These are phyloP conservation scores for Drosophila mimica DNA, from an alignment of 2,888 invertebrate species.

Conservation along the genomic window DNA sequence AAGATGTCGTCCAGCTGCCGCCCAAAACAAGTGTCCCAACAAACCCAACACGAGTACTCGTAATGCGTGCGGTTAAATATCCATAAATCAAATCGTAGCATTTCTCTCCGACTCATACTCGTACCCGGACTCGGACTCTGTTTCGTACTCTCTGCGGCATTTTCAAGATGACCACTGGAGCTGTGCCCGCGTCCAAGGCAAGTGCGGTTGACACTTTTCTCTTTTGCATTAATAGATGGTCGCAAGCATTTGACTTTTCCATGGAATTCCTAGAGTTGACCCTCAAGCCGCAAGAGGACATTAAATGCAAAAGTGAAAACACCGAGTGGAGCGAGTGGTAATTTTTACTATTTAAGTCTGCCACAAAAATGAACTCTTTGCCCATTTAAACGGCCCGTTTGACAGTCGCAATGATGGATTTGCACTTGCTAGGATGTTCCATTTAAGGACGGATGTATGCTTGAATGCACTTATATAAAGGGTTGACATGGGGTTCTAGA, in stretches of 20 bases:
- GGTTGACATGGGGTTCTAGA: not conserved
- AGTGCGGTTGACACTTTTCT: slow-evolving; percentile 82
- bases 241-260: slow-evolving; percentile 54
- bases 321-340: slow-evolving; percentile 22
- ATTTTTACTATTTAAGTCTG: slow-evolving; percentile 33
- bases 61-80: slow-evolving; percentile 84
- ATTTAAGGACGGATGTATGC: not conserved
- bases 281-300: slow-evolving; percentile 79
- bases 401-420: slow-evolving; percentile 43
- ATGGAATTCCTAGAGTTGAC: slow-evolving; percentile 74
- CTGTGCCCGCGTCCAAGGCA: slow-evolving; percentile 52
- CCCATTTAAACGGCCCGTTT: slow-evolving; percentile 31
- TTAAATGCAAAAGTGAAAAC: slow-evolving; percentile 76
- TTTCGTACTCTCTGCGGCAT: slow-evolving; percentile 53
- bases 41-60: slow-evolving; percentile 53
- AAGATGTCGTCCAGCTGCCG: slow-evolving; percentile 68
- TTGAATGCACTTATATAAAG: not conserved
- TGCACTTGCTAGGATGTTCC: slow-evolving; percentile 1
- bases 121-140: not conserved
- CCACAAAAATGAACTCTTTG: slow-evolving; percentile 55
- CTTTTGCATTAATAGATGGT: slow-evolving; percentile 72
- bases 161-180: slow-evolving; percentile 77
- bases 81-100: slow-evolving; percentile 84
- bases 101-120: slow-evolving; percentile 32
- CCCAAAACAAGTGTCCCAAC: slow-evolving; percentile 61